A percentile compares a stretch with the other conserved stretches of the same genome.
Evolutionary conservation across 1,140 invertebrate species (phyloP).

Genomic region (Zaprionus davidi): DNA sequence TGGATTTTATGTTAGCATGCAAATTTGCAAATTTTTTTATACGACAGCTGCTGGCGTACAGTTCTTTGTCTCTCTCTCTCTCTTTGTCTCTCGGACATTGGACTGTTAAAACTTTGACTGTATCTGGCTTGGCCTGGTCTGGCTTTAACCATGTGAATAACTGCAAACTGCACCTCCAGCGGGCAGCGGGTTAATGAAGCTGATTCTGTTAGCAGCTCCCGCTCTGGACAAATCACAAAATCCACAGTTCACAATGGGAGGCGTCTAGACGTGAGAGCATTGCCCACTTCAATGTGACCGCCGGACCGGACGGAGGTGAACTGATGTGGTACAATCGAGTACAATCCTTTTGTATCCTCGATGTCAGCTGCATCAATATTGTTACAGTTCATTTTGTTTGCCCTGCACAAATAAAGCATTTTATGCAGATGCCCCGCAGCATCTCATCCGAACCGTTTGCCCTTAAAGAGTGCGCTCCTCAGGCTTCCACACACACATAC

Average conservation of each 20-base stretch:
- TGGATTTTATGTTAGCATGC: constrained; percentile 44
- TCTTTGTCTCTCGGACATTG: background rate
- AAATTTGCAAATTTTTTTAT: constrained; percentile 26
- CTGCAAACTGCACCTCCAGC: constrained; percentile 47
- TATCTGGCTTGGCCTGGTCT: background rate
- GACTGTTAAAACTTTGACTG: constrained; percentile 4
- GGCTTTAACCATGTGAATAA: constrained; percentile 52
- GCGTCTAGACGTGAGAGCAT: constrained; percentile 49
- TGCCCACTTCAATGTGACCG: constrained; percentile 2
- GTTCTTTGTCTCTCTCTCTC: background rate
- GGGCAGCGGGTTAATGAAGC: constrained; percentile 65
- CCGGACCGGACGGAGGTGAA: background rate
- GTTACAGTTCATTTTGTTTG: constrained; percentile 81
- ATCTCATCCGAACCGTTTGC: constrained; percentile 41
- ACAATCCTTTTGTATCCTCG: constrained; percentile 70
- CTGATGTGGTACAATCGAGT: constrained; percentile 4
- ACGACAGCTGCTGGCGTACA: background rate
- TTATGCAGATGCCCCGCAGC: constrained; percentile 57
- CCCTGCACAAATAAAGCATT: constrained; percentile 72
- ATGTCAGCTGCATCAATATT: constrained; percentile 81
- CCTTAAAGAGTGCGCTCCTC: constrained; percentile 12
- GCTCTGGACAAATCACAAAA: constrained; percentile 48
- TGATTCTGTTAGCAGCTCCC: constrained; percentile 23
- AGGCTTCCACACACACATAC: background rate
- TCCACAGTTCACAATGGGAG: constrained; percentile 40